Conservation (phyloP, 2,797 vertebrate genomes). For the Sparidentex hasta region DNA sequence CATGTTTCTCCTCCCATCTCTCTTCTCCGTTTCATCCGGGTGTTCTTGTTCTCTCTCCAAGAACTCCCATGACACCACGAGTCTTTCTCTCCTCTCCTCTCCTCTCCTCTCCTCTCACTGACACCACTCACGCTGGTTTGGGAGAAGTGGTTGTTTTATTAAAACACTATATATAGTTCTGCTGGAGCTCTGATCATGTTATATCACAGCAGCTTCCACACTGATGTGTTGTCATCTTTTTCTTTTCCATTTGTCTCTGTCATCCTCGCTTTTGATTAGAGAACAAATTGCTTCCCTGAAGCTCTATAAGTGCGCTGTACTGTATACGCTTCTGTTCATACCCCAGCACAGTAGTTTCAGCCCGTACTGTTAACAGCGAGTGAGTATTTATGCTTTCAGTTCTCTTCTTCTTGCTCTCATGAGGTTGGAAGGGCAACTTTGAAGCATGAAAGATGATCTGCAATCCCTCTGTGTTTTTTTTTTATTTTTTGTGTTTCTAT, state of each 20-base stretch:
- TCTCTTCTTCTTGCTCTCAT: neutral
- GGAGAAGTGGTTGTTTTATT: constrained; percentile 30
- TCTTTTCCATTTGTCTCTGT: constrained; percentile 47
- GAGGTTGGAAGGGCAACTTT: constrained; percentile 1
- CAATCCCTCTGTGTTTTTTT: constrained; percentile 1
- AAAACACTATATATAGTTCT: constrained; percentile 21
- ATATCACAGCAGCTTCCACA: constrained; percentile 23
- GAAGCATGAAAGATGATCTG: constrained; percentile 24
- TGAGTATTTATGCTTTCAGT: constrained; percentile 2
- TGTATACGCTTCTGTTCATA: constrained; percentile 14
- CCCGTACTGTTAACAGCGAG: neutral
- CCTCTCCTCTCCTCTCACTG: neutral
- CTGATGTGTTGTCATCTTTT: constrained; percentile 26
- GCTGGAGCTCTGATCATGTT: constrained; percentile 13
- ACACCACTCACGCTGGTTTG: constrained; percentile 8
- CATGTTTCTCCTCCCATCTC: constrained; percentile 11
- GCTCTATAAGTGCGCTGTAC: neutral
- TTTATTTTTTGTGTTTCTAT: neutral
- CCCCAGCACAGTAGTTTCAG: neutral
- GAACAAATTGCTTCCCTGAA: constrained; percentile 54
- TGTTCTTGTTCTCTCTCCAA: constrained; percentile 12
- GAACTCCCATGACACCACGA: constrained; percentile 12
- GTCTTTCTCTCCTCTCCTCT: constrained; percentile 1
- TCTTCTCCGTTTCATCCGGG: neutral
- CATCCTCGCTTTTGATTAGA: constrained; percentile 56